Evolutionary conservation across 2,888 invertebrate genomes (phyloP), one percentile per base, ranked within the genome.

Genomic region (Erebia epiphron): DNA sequence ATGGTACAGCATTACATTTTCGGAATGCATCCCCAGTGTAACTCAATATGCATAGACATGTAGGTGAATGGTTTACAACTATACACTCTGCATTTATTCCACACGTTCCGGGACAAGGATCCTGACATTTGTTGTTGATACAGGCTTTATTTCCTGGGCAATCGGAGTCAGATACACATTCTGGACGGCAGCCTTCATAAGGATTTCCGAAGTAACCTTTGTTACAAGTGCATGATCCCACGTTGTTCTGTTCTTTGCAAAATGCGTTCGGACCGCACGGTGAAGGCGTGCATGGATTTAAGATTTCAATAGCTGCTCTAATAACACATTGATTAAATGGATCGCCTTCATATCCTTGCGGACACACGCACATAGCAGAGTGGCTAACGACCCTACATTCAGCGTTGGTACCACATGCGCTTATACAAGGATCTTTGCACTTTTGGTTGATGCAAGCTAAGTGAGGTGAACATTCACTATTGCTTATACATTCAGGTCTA

Each of bases 401-500:
- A 13, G 97, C 96, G 84, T 95, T 95, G 54, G 88, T 83, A 54
- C 97, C 97, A 83, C 97, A 97, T 7, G 96, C 94, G 71, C 95
- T 94, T 64, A 94, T 93, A 80, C 97, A 97, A 9, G 97, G 97
- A 83, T 96, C 95, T 84, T 93, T 94, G 83, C 97, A 97, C 90
- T 96, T 96, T 79, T 95, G 95, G 81, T 95, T 95, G 7, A 96
- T 92, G 82, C 97, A 97, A 69, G 97, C 96, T 77, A 96, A 90
- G 75, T 95, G 94, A 77, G 94, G 94, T 3, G 95, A 83, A 81
- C 97, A 97, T 87, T 97, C 97, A 68, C 95, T 95, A 80, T 96
- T 97, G 77, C 96, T 95, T 54, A 96, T 93, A 86, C 97, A 98
- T 89, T 97, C 97, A 1, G 97, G 97, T 76, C 95, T 94, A 79